phyloP scores from a whole-genome alignment of 2,113 vertebrate genomes.

The Drymodes brunneopygia region DNA sequence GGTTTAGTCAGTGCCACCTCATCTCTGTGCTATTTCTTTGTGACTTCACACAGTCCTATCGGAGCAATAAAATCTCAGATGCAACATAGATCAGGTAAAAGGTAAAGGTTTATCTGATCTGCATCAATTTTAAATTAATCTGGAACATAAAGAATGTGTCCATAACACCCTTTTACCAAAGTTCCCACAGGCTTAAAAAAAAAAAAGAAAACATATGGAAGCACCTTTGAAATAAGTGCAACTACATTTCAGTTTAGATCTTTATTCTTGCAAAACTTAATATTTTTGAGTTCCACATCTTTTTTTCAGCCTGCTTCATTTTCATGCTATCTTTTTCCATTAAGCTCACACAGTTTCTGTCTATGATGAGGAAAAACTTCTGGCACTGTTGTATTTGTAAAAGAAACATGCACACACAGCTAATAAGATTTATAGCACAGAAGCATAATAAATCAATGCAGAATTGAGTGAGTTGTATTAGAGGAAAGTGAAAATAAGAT shows the following conservation, averaged over 20 bases:
- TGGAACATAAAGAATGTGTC: not conserved
- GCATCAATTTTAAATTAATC: not conserved
- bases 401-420: constrained; percentile 13
- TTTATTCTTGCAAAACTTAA: not conserved
- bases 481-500: constrained; percentile 37
- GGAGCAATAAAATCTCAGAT: not conserved
- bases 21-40: not conserved
- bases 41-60: not conserved
- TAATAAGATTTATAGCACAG: constrained; percentile 44
- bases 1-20: not conserved
- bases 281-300: not conserved
- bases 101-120: not conserved
- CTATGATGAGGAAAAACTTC: constrained; percentile 12
- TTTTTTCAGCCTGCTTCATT: not conserved
- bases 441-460: constrained; percentile 49
- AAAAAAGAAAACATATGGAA: not conserved
- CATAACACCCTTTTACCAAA: not conserved
- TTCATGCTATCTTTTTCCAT: constrained; percentile 12
- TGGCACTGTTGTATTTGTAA: constrained; percentile 8
- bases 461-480: constrained; percentile 20
- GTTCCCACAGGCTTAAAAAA: not conserved
- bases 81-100: not conserved
- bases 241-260: not conserved
- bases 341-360: not conserved
- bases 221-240: not conserved